A percentile compares a stretch with the other conserved stretches of the same genome.
These are phyloP conservation scores for Rhyzopertha dominica DNA, from an alignment of 1,140 invertebrate genomes.

Conservation along the genomic window DNA sequence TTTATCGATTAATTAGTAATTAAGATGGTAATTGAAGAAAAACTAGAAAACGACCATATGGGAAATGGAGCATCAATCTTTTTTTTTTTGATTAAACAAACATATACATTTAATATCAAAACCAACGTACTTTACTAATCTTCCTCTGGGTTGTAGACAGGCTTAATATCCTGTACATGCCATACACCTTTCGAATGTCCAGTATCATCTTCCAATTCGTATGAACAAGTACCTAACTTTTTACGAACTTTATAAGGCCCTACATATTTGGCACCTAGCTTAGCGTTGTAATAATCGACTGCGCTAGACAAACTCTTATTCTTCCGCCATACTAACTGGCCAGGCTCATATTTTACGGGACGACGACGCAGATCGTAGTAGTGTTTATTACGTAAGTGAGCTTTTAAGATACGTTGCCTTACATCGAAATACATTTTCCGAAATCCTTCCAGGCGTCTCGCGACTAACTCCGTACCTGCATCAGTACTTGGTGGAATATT, in stretches of 20 bases:
- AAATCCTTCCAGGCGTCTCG: neutral
- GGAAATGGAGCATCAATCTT: too few relatives aligned
- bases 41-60: too few relatives aligned
- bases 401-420: neutral
- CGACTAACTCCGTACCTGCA: neutral
- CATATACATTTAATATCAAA: too few relatives aligned
- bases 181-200: neutral
- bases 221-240: neutral
- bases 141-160: too few relatives aligned
- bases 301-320: constrained; percentile 4
- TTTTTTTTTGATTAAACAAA: too few relatives aligned
- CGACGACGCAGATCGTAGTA: neutral
- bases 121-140: too few relatives aligned
- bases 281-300: neutral
- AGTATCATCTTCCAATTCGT: constrained; percentile 3
- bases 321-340: neutral
- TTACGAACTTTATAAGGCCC: constrained; percentile 11
- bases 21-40: too few relatives aligned
- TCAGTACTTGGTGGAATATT: too few relatives aligned
- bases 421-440: neutral
- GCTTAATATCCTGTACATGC: neutral
- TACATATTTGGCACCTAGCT: constrained; percentile 9
- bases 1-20: too few relatives aligned
- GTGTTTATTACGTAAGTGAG: neutral
- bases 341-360: neutral